Evolutionary conservation across 2,888 invertebrate species (phyloP).

Genomic region (Mycalesis mineus): DNA sequence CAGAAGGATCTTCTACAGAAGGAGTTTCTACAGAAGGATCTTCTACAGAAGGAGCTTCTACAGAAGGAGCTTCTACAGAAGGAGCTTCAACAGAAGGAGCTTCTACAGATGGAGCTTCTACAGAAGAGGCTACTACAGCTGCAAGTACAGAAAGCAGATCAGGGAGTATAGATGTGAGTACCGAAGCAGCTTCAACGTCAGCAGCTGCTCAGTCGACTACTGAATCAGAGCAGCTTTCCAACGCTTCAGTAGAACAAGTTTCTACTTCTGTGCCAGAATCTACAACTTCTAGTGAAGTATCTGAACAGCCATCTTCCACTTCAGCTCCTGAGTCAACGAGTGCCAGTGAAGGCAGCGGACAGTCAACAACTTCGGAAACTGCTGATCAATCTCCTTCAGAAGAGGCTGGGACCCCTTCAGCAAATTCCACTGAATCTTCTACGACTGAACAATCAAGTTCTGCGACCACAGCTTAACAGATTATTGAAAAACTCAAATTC

Average conservation of each 20-base stretch:
- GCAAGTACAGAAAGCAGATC: conserved; percentile 19
- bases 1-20: conserved; percentile 14
- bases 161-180: conserved; percentile 20
- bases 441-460: conserved; percentile 27
- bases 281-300: conserved; percentile 29
- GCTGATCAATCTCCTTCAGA: conserved; percentile 23
- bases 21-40: conserved; percentile 20
- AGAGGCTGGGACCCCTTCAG: conserved; percentile 21
- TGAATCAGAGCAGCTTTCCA: conserved; percentile 29
- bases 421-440: conserved; percentile 11
- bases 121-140: conserved; percentile 26
- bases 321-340: conserved; percentile 28
- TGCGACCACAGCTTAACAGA: conserved; percentile 29
- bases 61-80: conserved; percentile 27
- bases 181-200: conserved; percentile 34
- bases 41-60: not conserved
- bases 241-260: conserved; percentile 28
- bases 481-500: conserved; percentile 10
- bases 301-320: conserved; percentile 35
- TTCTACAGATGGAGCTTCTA: not conserved
- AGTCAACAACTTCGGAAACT: conserved; percentile 24
- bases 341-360: conserved; percentile 22
- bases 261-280: conserved; percentile 26
- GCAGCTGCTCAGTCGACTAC: conserved; percentile 31
- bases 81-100: conserved; percentile 5